phyloP scores from a whole-genome alignment of 30 jellyfish, hydroid and myxozoan species.

The Aurelia sp. region DNA sequence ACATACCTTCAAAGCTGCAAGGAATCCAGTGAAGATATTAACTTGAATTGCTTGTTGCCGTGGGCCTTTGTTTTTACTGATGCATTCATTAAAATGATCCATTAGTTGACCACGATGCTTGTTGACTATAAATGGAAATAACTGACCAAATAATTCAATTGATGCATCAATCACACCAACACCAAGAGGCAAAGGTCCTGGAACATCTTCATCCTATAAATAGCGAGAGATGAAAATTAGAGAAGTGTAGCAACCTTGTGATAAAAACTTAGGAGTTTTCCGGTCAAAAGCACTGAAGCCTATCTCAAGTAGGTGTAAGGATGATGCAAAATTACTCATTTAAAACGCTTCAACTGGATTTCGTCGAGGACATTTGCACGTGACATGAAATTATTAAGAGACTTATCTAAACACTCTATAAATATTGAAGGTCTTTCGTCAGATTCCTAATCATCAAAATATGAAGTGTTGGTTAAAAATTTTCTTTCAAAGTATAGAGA shows the following conservation, averaged over 20 bases:
- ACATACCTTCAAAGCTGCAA: conserved; percentile 95
- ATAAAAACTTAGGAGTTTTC: neutral
- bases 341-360: too few species aligned
- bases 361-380: too few species aligned
- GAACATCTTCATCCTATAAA: conserved; percentile 83
- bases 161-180: conserved; percentile 98
- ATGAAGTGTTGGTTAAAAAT: too few species aligned
- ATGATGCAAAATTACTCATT: too few species aligned
- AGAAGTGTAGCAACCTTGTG: neutral
- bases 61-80: conserved; percentile 90
- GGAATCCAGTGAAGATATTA: conserved; percentile 92
- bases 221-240: too few species aligned
- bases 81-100: conserved; percentile 96
- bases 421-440: too few species aligned
- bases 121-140: conserved; percentile 81
- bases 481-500: too few species aligned
- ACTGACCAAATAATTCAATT: conserved; percentile 84
- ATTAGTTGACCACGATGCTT: conserved; percentile 95
- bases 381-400: too few species aligned
- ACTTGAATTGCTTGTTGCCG: conserved; percentile 99
- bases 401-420: too few species aligned
- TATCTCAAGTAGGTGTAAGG: too few species aligned
- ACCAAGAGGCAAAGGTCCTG: conserved; percentile 99
- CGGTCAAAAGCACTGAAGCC: too few species aligned
- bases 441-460: too few species aligned